Percentiles rank a stretch among this genome's conserved stretches.
phyloP scores from a whole-genome alignment of 2,113 vertebrate genomes.

The Nicator chloris region DNA sequence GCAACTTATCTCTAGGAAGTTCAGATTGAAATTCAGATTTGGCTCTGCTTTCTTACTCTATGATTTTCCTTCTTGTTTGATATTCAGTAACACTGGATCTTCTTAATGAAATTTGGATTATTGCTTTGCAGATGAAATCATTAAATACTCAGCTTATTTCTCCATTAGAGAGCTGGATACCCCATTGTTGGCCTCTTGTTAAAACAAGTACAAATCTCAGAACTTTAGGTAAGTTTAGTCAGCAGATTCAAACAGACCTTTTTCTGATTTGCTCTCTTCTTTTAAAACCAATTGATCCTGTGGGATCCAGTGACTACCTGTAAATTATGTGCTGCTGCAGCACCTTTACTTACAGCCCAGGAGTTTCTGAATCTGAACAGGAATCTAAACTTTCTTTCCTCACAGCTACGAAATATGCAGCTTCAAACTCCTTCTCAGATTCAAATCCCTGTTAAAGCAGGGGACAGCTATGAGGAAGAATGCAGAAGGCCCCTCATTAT shows the following conservation, averaged over 20 bases:
- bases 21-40: not conserved
- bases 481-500: not conserved
- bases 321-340: not conserved
- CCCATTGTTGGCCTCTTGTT: not conserved
- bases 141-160: not conserved
- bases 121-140: not conserved
- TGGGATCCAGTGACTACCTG: not conserved
- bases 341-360: not conserved
- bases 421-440: not conserved
- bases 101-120: not conserved
- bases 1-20: not conserved
- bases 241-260: not conserved
- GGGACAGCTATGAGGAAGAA: not conserved
- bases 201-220: not conserved
- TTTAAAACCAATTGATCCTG: not conserved
- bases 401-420: not conserved
- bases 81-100: not conserved
- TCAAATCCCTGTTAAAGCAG: not conserved
- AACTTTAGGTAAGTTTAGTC: not conserved
- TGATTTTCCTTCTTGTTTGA: not conserved
- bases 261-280: not conserved
- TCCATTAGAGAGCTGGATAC: not conserved
- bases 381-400: not conserved
- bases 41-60: not conserved
- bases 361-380: not conserved